A percentile compares a stretch with the other conserved stretches of the same genome.
Evolutionary conservation across 1,140 invertebrate genomes (phyloP).

Genomic region (Leptinotarsa texana): DNA sequence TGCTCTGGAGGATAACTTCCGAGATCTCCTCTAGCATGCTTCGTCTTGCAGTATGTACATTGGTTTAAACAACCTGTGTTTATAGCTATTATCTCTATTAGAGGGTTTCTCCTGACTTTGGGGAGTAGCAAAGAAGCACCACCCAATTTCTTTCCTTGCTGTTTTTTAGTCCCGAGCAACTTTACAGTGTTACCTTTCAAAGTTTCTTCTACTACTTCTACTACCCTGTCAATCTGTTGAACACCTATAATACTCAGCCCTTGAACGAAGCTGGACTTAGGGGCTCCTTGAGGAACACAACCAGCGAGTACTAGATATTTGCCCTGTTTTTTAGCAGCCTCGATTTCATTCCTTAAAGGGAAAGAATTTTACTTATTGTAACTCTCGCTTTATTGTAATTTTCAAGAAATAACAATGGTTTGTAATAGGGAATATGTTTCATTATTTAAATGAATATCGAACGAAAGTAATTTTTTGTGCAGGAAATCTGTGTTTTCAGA

Average conservation of each 20-base stretch:
- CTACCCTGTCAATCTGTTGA: constrained; percentile 97
- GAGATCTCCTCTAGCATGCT: constrained; percentile 93
- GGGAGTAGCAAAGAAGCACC: constrained; percentile 86
- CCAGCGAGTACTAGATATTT: constrained; percentile 93
- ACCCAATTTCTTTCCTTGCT: constrained; percentile 79
- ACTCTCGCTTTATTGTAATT: no score
- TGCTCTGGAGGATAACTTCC: constrained; percentile 90
- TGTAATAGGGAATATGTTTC: no score
- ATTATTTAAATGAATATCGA: no score
- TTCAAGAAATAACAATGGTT: no score
- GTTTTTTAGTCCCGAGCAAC: constrained; percentile 81
- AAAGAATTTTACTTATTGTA: no score
- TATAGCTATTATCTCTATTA: constrained; percentile 97
- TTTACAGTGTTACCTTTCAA: constrained; percentile 88
- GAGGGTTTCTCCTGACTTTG: constrained; percentile 92
- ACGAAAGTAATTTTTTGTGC: no score
- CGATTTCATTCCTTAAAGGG: constrained; percentile 79
- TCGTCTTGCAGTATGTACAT: constrained; percentile 99
- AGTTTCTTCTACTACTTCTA: constrained; percentile 98
- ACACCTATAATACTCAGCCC: constrained; percentile 93
- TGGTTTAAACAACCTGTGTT: constrained; percentile 98
- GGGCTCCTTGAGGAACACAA: constrained; percentile 92
- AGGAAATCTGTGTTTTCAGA: neutral
- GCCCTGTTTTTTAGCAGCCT: constrained; percentile 71
- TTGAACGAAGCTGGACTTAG: constrained; percentile 72